These are phyloP conservation scores for Mycteria americana DNA, from an alignment of 2,797 vertebrate genomes.

Conservation along the genomic window DNA sequence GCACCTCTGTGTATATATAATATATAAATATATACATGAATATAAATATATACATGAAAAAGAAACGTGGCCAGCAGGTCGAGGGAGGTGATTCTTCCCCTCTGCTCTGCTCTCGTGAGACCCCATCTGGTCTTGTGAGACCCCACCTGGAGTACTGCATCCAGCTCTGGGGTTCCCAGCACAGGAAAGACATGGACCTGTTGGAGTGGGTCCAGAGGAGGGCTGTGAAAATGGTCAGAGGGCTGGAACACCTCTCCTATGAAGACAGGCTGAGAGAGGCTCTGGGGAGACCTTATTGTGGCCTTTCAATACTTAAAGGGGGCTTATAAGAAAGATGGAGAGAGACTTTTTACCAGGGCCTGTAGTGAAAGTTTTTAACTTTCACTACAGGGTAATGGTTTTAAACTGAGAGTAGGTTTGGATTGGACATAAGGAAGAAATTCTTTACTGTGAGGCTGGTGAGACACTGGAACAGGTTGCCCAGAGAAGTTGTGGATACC, in stretches of 20 bases:
- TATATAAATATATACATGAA: neutral
- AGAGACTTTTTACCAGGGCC: neutral
- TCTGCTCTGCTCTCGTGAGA: neutral
- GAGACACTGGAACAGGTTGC: neutral
- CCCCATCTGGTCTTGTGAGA: neutral
- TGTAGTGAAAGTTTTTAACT: neutral
- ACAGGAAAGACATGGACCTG: neutral
- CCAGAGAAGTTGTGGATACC: neutral
- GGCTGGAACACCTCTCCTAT: neutral
- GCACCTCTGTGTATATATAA: neutral
- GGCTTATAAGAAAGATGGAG: neutral
- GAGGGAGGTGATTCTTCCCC: neutral
- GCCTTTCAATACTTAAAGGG: neutral
- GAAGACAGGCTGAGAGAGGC: neutral
- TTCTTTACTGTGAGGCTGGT: neutral
- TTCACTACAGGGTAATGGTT: too few species aligned
- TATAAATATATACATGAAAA: neutral
- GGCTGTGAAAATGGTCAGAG: too few species aligned
- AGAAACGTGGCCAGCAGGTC: neutral
- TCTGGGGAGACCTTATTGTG: neutral
- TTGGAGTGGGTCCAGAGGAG: neutral
- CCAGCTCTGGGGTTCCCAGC: neutral
- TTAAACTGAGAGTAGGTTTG: neutral
- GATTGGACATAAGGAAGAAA: neutral
- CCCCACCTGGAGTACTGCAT: neutral